Conservation (phyloP, 2,888 invertebrate species). For the Leptopilina myrica region DNA sequence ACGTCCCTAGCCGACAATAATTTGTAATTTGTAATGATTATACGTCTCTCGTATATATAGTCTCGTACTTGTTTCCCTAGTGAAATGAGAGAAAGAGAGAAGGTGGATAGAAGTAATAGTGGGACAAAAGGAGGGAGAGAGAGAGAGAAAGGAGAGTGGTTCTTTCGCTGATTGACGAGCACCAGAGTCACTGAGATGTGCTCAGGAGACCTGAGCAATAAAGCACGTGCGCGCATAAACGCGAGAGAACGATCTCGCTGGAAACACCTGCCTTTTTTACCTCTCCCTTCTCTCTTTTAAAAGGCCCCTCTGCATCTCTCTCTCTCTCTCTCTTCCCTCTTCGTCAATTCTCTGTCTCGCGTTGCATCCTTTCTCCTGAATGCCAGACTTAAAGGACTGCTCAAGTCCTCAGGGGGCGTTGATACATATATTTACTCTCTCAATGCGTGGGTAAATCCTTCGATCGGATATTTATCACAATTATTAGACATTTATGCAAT, state of each 20-base stretch:
- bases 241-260: constrained; percentile 67
- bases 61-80: constrained; percentile 34
- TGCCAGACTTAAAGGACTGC: constrained; percentile 51
- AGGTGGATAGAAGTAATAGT: constrained; percentile 27
- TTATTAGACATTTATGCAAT: constrained; percentile 2
- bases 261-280: constrained; percentile 68
- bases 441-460: constrained; percentile 20
- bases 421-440: constrained; percentile 62
- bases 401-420: constrained; percentile 57
- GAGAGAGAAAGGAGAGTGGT: constrained; percentile 56
- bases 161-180: constrained; percentile 74
- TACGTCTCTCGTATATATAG: constrained; percentile 16
- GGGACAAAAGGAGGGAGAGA: constrained; percentile 48
- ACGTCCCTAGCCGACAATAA: constrained; percentile 23
- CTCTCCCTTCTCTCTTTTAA: constrained; percentile 44
- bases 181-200: constrained; percentile 67
- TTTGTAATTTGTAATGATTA: constrained; percentile 39
- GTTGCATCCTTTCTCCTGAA: constrained; percentile 39
- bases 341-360: constrained; percentile 44
- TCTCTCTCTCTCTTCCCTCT: constrained; percentile 51
- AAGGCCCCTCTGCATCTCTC: constrained; percentile 42
- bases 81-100: not conserved
- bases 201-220: constrained; percentile 67
- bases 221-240: constrained; percentile 74
- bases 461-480: constrained; percentile 20